Base-by-base conservation (phyloP, 2,113 vertebrate species). In the Zapus hudsonius region DNA sequence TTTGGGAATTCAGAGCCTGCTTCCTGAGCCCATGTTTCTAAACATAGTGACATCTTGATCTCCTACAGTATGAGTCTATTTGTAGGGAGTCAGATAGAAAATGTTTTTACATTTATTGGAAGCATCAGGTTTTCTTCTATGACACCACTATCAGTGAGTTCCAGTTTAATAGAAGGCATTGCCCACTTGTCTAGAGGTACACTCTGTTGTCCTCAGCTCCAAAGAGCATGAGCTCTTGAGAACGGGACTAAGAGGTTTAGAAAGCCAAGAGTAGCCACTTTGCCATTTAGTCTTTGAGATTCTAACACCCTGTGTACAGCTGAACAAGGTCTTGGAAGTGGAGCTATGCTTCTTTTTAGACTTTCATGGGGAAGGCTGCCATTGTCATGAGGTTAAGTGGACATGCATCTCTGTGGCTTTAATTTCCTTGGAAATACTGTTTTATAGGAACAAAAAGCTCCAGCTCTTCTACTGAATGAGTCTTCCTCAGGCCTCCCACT, bases 31-130 rank as follows among this genome's bases (percentile, higher is more conserved):
- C 7, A 0, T 82, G 33, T 85, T 92, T 96, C 69, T 82, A 64
- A 92, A 59, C 22, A 29, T 27, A 78, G 36, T 69, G 88, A 25
- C 13, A 61, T 84, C 90, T 85, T 57, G 38, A 84, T 73, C 44
- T 93, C 40, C 87, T 92, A 64, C 7, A 52, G 11, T 23, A 57
- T 78, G 69, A 82, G 16, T 93, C n/a, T 93, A 44, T 94, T 82
- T 94, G 69, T 74, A 87, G 42, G 67, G 73, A 85, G 86, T 70
- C 75, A 89, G 74, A 87, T 85, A 38, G 79, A 73, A 92, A 82
- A 67, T 93, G 13, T 83, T 94, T 95, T 79, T 90, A 67, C 42
- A 90, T 81, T 88, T 90, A 93, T 66, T 87, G 74, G 67, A 85
- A 92, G 40, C 63, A 78, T 90, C 76, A 76, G 22, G 76, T 27